phyloP scores from a whole-genome alignment of 2,888 invertebrate genomes.

The Heteropelma amictum region DNA sequence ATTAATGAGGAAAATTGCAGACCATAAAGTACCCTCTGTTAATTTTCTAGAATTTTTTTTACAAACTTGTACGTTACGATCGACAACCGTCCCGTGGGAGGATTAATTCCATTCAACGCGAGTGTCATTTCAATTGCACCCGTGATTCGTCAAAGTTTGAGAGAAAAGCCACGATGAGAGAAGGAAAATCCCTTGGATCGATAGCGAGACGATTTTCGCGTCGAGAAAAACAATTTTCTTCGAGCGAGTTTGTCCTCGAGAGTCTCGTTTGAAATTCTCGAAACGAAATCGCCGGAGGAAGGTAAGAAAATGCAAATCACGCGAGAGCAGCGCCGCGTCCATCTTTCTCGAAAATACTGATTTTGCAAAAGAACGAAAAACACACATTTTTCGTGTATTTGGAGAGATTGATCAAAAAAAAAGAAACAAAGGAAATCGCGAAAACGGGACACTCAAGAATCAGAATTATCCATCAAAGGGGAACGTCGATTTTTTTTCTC shows the following conservation, averaged over 20 bases:
- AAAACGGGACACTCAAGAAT: slow-evolving; percentile 51
- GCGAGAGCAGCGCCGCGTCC: slow-evolving; percentile 58
- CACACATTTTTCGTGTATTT: neutral
- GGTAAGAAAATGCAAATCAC: slow-evolving; percentile 28
- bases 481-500: slow-evolving; percentile 7
- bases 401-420: neutral
- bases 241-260: too few species aligned
- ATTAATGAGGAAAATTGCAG: too few species aligned
- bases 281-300: slow-evolving; percentile 35
- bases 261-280: too few species aligned
- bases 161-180: slow-evolving; percentile 8
- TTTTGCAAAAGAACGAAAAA: slow-evolving; percentile 9
- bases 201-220: slow-evolving; percentile 24
- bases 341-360: slow-evolving; percentile 14
- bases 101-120: too few species aligned
- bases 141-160: slow-evolving; percentile 4
- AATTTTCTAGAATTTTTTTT: too few species aligned
- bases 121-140: neutral
- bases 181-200: slow-evolving; percentile 10
- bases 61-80: too few species aligned
- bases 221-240: slow-evolving; percentile 19
- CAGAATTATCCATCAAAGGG: slow-evolving; percentile 23
- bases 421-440: slow-evolving; percentile 5
- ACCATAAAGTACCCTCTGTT: too few species aligned
- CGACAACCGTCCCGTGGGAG: too few species aligned